phyloP scores from a whole-genome alignment of 30 jellyfish, hydroid and myxozoan genomes.

The Chironex yamaguchii region DNA sequence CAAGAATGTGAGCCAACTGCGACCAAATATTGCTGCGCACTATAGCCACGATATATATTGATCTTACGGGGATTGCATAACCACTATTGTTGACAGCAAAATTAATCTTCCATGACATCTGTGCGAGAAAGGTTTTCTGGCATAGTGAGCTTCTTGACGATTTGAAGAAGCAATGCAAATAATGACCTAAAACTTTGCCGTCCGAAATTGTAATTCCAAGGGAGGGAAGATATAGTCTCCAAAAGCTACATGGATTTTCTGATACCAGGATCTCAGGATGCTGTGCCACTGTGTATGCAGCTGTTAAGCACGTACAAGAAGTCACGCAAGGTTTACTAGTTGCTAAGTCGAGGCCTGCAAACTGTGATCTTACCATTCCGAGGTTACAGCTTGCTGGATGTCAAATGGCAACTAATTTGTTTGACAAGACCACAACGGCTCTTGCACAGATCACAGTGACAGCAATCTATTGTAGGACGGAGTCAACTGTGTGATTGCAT shows the following conservation, averaged over 20 bases:
- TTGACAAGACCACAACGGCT: not conserved
- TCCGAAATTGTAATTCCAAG: not conserved
- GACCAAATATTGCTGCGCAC: not conserved
- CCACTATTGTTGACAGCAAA: not conserved
- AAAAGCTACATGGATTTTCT: not conserved
- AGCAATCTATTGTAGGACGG: not conserved
- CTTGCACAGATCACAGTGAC: not conserved
- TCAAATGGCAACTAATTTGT: not conserved
- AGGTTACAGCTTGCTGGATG: not conserved
- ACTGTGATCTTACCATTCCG: not conserved
- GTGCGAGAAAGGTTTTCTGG: not conserved
- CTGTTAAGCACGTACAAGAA: not conserved
- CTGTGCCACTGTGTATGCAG: slow-evolving; percentile 2
- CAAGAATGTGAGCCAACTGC: too few species aligned
- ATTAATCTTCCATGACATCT: not conserved
- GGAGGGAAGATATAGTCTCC: not conserved
- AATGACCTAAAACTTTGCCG: not conserved
- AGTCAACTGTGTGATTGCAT: slow-evolving; percentile 3
- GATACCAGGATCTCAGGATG: not conserved
- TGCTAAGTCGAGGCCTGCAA: not conserved
- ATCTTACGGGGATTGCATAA: not conserved
- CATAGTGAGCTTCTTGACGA: not conserved
- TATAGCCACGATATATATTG: not conserved
- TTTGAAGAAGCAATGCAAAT: not conserved
- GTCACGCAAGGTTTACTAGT: not conserved